Base-by-base conservation (phyloP, 2,113 vertebrate genomes). In the Anguilla rostrata region DNA sequence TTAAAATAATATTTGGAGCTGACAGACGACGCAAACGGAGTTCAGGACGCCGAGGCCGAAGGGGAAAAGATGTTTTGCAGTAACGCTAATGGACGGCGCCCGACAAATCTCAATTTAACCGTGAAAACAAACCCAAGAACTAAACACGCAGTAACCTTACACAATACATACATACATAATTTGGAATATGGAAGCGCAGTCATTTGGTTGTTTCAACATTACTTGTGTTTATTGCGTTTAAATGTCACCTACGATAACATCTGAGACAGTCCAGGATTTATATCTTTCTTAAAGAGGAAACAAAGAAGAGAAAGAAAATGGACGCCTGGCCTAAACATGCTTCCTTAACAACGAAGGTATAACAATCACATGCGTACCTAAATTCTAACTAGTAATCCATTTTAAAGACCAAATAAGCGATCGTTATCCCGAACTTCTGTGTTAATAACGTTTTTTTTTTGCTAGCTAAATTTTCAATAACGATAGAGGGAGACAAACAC, bases 401-500 rank as follows among this genome's bases (percentile, higher is more conserved):
- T 84, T 86, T 88, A 41, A 84, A 63, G 56, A 80, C 56, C 26
- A 22, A 34, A 40, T 88, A 89, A 79, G 39, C 71, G 39, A 78
- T 85, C 89, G 92, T 90, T 92, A 90, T 80, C 87, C 60, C 14
- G 78, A 93, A 93, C 91, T 92, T 91, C 91, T 90, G 43, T 88
- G 87, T 90, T 92, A 92, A 94, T 92, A 91, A 89, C 92, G 90
- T 91, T 94, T 96, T 95, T 96, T 95, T 46, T 95, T 92, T 88
- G 26, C 71, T 11, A n/a, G 90, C 91, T 95, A 94, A 87, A 89
- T 95, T 95, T 94, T 94, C 91, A 87, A 96, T 92, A 96, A 98
- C 97, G 97, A 97, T 98, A 98, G 97, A 98, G 97, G 97, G 97
- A 98, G 97, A 98, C 97, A 98, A 98, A 98, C 97, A 97, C 97